Evolutionary conservation across 2,113 vertebrate genomes (phyloP), one percentile per base, ranked within the genome.

Genomic region (Orycteropus afer): DNA sequence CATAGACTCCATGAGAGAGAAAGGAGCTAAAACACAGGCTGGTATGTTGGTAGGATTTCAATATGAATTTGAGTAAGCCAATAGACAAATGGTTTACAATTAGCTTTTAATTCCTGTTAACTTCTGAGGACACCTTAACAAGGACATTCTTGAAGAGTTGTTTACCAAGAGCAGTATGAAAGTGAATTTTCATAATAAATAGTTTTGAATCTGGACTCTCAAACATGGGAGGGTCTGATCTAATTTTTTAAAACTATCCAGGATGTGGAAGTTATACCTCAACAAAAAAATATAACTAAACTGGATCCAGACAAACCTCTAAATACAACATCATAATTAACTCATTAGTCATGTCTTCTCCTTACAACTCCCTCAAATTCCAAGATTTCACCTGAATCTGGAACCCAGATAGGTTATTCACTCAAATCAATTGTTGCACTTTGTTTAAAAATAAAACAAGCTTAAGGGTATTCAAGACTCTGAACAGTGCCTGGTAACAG

Each of bases 401-500:
- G 27, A 80, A 45, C 55, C 81, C 65, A 71, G 5, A 25, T 40
- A 17, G 34, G 71, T 79, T n/a, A 90, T n/a, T 94, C 73, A 80
- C 69, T 85, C 65, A 53, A 87, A 51, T 76, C 27, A 65, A 49
- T 2, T 89, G 74, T 89, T 94, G 40, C 3, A 59, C 42, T 88
- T 63, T 73, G 59, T 42, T 61, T 85, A 49, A 81, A 95, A 94
- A 79, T 49, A 86, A 89, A 94, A 93, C 51, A 23, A 14, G 86
- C 42, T 77, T 81, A 86, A 93, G n/a, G 65, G 34, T 76, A 83
- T 77, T 79, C 27, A 17, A 95, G 80, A 95, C 94, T 71, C 61
- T 95, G 57, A 97, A 91, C 69, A 18, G 40, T 97, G 90, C 81
- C 90, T 85, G 73, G 34, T 80, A 96, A 95, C 47, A 86, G 78